Base-by-base conservation (phyloP, 92 coral and sea anemone genomes). In the Epizoanthus rinbou region DNA sequence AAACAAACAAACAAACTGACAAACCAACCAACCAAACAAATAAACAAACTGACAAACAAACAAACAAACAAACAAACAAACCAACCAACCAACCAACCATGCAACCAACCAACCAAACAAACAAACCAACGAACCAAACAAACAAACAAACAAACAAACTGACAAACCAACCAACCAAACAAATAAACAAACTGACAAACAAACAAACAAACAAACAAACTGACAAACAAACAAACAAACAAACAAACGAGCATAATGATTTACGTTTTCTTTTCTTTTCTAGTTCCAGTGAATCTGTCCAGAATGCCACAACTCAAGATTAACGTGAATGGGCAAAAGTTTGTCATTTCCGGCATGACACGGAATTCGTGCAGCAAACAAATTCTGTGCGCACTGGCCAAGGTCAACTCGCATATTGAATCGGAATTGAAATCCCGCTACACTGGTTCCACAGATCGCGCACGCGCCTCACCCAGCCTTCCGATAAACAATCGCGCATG, bases 271-370 rank as follows among this genome's bases (percentile, higher is more conserved):
- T 24, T 67, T 67, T 14, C 9, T 28, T 37, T 37, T 37, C 43
- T 37, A 37, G 43, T 67, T 67, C 9, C 43, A 67, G 73, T 67
- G 73, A 67, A 33, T 1, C n/a, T 39, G 54, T 11, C 23, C 76
- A 81, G 69, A 72, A 93, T 93, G 98, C 98, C 98, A 9, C 86
- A 78, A 75, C 78, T 93, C 16, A 93, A 91, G 73, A 90, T 93
- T 15, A 91, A 87, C 79, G 86, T 93, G 13, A 88, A 93, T 35
- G 98, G 98, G 1, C 81, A 88, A 28, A 85, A 85, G 64, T 93
- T 89, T 85, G 84, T 91, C 39, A 85, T 93, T 35, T 93, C 98
- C 24, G 98, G 98, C 9, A n/a, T 93, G 56, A 84, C 89, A 7
- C 88, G 90, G 3, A 54, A 69, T 0, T 84, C 95, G 7, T 87